Evolutionary conservation across 2,888 invertebrate species (phyloP).

Genomic region (Yponomeuta sedellus): DNA sequence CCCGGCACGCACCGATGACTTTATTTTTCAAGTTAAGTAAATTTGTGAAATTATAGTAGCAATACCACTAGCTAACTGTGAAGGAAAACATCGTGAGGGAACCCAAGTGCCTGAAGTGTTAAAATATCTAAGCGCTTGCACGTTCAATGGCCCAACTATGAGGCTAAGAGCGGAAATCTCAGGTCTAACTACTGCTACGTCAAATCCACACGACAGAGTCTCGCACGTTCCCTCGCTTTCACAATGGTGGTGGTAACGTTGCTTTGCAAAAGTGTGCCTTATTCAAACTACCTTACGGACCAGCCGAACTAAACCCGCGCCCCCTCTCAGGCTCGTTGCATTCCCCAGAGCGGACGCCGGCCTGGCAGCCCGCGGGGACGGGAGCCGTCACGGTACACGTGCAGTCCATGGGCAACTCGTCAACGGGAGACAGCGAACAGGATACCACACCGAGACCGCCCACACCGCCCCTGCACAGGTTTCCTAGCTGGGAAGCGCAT

Average conservation of each 20-base stretch:
- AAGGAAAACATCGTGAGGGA: too few species aligned
- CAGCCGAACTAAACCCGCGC: background rate
- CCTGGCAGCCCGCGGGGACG: constrained; percentile 70
- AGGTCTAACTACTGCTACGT: too few species aligned
- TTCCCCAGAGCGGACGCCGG: constrained; percentile 64
- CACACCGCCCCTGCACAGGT: constrained; percentile 93
- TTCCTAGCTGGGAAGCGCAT: constrained; percentile 96
- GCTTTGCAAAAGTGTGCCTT: background rate
- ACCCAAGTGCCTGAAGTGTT: too few species aligned
- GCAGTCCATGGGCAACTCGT: constrained; percentile 68
- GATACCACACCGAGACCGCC: constrained; percentile 76
- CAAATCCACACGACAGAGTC: too few species aligned
- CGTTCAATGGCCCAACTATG: too few species aligned
- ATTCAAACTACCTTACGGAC: background rate
- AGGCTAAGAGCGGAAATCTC: too few species aligned
- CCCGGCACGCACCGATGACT: too few species aligned
- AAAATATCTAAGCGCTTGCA: too few species aligned
- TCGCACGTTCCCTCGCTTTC: background rate
- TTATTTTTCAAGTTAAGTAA: too few species aligned
- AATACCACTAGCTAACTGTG: too few species aligned
- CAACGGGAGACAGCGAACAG: constrained; percentile 65
- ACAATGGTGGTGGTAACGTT: background rate
- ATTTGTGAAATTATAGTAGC: too few species aligned
- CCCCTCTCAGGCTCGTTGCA: constrained; percentile 1
- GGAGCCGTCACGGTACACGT: constrained; percentile 60